These are phyloP conservation scores for Nycticryphes semicollaris DNA, from an alignment of 2,113 vertebrate genomes.

Conservation along the genomic window DNA sequence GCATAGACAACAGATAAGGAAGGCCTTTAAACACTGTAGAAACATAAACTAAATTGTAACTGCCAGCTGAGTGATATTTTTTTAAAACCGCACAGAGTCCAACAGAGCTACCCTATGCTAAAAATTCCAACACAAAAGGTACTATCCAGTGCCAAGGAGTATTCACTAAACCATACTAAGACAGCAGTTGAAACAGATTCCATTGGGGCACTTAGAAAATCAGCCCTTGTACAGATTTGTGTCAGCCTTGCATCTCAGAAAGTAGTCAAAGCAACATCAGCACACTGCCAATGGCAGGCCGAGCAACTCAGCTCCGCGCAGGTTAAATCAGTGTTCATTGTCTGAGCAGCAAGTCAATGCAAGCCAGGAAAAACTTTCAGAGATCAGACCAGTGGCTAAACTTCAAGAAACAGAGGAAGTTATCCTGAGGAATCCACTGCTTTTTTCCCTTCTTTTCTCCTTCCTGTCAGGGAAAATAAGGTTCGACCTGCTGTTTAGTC, in stretches of 20 bases:
- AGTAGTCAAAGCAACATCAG: background rate
- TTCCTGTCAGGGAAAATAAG: constrained; percentile 1
- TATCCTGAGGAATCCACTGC: background rate
- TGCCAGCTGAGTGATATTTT: background rate
- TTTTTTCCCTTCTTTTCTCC: background rate
- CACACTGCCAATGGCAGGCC: background rate
- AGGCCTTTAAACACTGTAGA: constrained; percentile 15
- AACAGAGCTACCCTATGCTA: background rate
- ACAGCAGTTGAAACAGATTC: constrained; percentile 12
- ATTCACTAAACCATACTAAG: constrained; percentile 3
- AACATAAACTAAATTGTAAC: constrained; percentile 28
- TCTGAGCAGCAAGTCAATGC: constrained; percentile 8
- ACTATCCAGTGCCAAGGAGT: constrained; percentile 17
- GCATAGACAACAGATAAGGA: constrained; percentile 29
- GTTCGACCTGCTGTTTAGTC: background rate
- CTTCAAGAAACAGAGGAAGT: constrained; percentile 39
- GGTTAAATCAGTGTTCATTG: constrained; percentile 37
- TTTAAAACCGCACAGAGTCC: background rate
- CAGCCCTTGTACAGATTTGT: constrained; percentile 19
- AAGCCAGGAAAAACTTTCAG: constrained; percentile 37
- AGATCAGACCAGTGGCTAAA: constrained; percentile 22
- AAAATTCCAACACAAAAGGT: background rate
- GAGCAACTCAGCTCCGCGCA: constrained; percentile 6
- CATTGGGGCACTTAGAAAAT: background rate
- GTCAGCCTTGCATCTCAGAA: background rate